phyloP scores from a whole-genome alignment of 1,140 invertebrate genomes.

The Achroia grisella region DNA sequence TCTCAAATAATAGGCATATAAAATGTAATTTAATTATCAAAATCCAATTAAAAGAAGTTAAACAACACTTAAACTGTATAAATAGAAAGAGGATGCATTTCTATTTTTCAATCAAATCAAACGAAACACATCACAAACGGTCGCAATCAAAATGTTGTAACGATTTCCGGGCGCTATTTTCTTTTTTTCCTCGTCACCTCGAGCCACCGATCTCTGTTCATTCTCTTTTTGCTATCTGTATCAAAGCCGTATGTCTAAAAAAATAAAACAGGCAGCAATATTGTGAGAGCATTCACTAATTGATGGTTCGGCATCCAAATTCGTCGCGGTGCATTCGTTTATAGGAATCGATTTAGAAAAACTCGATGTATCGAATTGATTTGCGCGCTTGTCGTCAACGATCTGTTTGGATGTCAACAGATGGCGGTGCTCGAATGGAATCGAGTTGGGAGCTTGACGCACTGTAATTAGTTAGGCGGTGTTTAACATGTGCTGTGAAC shows the following conservation, averaged over 20 bases:
- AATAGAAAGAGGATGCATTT: constrained; percentile 18
- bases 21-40: background rate
- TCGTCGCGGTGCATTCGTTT: constrained; percentile 53
- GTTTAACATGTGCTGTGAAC: constrained; percentile 38
- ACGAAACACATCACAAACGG: constrained; percentile 35
- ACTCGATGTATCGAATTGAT: constrained; percentile 57
- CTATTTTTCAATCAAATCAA: constrained; percentile 38
- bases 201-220: constrained; percentile 15
- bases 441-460: constrained; percentile 25
- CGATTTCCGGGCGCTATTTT: constrained; percentile 41
- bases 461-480: constrained; percentile 48
- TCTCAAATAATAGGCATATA: too few relatives aligned
- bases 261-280: constrained; percentile 26
- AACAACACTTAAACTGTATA: background rate
- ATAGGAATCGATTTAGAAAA: constrained; percentile 42
- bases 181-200: constrained; percentile 39
- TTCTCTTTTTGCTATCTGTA: constrained; percentile 34
- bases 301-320: constrained; percentile 46
- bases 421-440: constrained; percentile 40
- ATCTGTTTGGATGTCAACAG: constrained; percentile 40
- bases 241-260: constrained; percentile 49
- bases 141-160: constrained; percentile 44
- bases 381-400: constrained; percentile 38
- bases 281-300: constrained; percentile 58
- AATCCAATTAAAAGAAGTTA: constrained; percentile 1